Conservation (phyloP, 64 coral and sea anemone genomes). For the Hydrozoanthus tunicans region DNA sequence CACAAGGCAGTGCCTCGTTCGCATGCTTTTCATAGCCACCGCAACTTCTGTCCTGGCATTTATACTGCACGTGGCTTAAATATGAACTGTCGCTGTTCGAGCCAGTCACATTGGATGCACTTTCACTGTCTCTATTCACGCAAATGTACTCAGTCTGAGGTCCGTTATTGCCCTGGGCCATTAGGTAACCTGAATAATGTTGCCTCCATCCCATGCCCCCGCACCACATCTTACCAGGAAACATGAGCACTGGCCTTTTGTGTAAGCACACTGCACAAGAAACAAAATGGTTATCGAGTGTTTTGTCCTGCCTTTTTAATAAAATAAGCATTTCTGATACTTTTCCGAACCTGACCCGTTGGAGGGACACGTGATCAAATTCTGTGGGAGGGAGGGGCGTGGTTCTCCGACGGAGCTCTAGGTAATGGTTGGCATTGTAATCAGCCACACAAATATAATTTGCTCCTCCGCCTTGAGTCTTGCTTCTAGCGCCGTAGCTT, state of each 20-base stretch:
- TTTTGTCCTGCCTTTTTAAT: neutral
- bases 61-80: conserved; percentile 9
- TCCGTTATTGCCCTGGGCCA: neutral
- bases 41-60: neutral
- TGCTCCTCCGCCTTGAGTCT: neutral
- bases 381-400: neutral
- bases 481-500: neutral
- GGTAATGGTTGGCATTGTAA: too few species aligned
- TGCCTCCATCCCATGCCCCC: neutral
- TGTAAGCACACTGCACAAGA: neutral
- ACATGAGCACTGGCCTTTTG: neutral
- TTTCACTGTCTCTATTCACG: neutral
- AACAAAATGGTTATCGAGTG: neutral
- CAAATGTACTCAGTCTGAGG: neutral
- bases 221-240: neutral
- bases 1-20: neutral
- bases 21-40: neutral
- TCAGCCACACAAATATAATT: neutral
- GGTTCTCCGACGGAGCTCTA: neutral
- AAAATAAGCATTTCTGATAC: neutral
- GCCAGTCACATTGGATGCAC: neutral
- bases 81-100: neutral
- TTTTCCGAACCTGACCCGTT: neutral
- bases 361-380: neutral
- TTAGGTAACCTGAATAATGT: conserved; percentile 5